A percentile compares a stretch with the other conserved stretches of the same genome.
Evolutionary conservation across 2,888 invertebrate genomes (phyloP).

Genomic region (Cetonia aurata): DNA sequence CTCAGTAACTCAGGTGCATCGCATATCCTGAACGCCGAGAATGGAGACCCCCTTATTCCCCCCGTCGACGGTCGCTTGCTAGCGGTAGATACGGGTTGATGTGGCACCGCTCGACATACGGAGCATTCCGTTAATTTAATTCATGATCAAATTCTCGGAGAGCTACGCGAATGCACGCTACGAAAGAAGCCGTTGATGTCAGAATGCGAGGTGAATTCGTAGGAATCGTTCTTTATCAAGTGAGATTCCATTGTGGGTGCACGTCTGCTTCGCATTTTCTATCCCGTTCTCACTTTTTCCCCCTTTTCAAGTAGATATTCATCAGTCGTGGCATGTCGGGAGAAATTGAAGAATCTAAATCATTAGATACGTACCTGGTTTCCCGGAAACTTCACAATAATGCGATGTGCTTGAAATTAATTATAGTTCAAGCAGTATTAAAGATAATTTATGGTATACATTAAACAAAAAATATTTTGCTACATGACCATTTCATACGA

Average conservation of each 20-base stretch:
- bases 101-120: background rate
- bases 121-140: constrained; percentile 43
- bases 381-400: background rate
- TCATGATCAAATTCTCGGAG: constrained; percentile 43
- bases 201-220: constrained; percentile 47
- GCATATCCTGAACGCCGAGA: background rate
- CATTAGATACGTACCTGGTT: background rate
- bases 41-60: background rate
- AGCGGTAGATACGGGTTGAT: constrained; percentile 3
- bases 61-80: too few relatives aligned
- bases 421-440: too few relatives aligned
- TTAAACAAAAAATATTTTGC: too few relatives aligned
- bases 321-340: background rate
- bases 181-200: constrained; percentile 49
- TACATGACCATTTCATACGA: too few relatives aligned
- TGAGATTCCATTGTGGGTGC: constrained; percentile 48
- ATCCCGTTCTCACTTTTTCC: background rate
- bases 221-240: constrained; percentile 49
- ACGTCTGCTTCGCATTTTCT: constrained; percentile 10
- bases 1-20: constrained; percentile 9
- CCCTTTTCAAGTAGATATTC: too few relatives aligned
- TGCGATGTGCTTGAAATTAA: too few relatives aligned
- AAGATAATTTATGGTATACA: too few relatives aligned
- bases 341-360: background rate
- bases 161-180: constrained; percentile 42